Evolutionary conservation across 2,888 invertebrate species (phyloP).

Genomic region (Lomographa bimaculata): DNA sequence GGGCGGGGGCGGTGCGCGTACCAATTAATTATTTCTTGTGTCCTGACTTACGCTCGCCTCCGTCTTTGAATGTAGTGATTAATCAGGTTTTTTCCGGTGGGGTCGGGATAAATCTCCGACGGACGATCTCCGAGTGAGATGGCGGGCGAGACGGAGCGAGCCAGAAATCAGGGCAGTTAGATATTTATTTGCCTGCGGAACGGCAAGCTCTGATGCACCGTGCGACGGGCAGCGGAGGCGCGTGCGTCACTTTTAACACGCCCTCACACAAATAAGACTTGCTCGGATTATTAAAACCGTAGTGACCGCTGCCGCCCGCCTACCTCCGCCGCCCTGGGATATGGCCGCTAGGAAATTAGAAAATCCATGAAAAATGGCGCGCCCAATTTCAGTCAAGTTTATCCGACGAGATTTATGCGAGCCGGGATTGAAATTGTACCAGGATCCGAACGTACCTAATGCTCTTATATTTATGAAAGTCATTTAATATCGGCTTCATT

Average conservation of each 20-base stretch:
- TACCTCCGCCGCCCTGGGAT: background rate
- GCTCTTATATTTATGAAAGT: conserved; percentile 17
- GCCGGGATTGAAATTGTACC: conserved; percentile 16
- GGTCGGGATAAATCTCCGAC: conserved; percentile 54
- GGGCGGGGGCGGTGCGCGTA: conserved; percentile 25
- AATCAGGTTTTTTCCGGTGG: conserved; percentile 64
- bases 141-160: conserved; percentile 21
- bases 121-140: conserved; percentile 34
- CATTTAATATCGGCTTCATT: conserved; percentile 2
- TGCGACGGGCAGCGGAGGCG: too few relatives aligned
- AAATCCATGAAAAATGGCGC: conserved; percentile 27
- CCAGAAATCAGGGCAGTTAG: conserved; percentile 41
- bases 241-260: conserved; percentile 7
- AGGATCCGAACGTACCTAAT: conserved; percentile 8
- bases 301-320: conserved; percentile 4
- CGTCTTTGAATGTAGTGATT: conserved; percentile 69
- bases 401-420: conserved; percentile 24
- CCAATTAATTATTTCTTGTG: conserved; percentile 72
- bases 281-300: conserved; percentile 26
- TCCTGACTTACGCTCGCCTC: conserved; percentile 64
- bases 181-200: conserved; percentile 55
- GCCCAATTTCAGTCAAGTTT: conserved; percentile 22
- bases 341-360: conserved; percentile 26
- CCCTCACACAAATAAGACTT: conserved; percentile 25
- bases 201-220: too few relatives aligned